phyloP scores from a whole-genome alignment of 2,797 vertebrate genomes.

The Karalla daura region DNA sequence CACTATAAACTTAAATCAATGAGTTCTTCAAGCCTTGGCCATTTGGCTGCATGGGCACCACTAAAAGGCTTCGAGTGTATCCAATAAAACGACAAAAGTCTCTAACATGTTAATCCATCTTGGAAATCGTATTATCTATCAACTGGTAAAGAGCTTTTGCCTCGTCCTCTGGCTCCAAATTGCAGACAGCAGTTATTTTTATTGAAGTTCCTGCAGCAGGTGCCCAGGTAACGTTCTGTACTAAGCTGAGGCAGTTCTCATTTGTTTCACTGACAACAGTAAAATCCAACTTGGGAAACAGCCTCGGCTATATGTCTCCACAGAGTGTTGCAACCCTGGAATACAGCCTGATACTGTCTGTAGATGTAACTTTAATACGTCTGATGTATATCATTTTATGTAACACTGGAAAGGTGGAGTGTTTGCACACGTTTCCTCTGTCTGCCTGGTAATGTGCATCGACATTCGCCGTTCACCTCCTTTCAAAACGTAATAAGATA shows the following conservation, averaged over 20 bases:
- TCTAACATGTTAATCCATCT: too few species aligned
- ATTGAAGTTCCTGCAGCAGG: not conserved
- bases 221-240: not conserved
- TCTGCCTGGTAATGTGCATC: not conserved
- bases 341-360: conserved; percentile 1
- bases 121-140: too few species aligned
- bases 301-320: not conserved
- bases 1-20: too few species aligned
- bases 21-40: too few species aligned
- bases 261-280: not conserved
- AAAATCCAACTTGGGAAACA: conserved; percentile 4
- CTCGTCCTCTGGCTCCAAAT: too few species aligned
- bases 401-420: not conserved
- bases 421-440: not conserved
- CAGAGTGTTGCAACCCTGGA: conserved; percentile 5
- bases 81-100: too few species aligned
- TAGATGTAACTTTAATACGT: conserved; percentile 3
- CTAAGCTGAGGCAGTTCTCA: conserved; percentile 5
- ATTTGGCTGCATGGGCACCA: too few species aligned
- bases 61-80: too few species aligned
- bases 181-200: too few species aligned
- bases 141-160: too few species aligned
- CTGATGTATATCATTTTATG: not conserved
- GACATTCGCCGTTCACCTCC: not conserved
- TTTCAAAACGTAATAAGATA: not conserved